Conservation (phyloP, 1,140 invertebrate species). For the Holcopasites calliopsidis region DNA sequence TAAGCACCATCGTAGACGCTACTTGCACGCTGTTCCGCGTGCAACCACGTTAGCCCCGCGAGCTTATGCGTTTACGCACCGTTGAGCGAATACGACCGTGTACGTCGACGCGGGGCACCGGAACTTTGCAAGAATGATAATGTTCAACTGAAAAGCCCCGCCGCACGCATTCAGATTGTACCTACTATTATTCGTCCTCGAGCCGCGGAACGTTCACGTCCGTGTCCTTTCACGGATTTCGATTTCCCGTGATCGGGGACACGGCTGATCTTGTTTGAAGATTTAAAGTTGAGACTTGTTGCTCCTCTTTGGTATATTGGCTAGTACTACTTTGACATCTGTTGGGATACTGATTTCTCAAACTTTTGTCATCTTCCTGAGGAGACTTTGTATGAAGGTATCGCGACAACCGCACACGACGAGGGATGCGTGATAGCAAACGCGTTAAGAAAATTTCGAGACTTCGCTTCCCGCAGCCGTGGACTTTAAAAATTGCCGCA, state of each 20-base stretch:
- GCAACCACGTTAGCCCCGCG: background rate
- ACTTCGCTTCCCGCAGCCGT: too few relatives aligned
- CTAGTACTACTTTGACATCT: too few relatives aligned
- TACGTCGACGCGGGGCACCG: background rate
- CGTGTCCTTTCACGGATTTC: background rate
- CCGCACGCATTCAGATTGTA: background rate
- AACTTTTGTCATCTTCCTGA: too few relatives aligned
- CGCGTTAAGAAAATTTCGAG: too few relatives aligned
- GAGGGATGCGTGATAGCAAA: too few relatives aligned
- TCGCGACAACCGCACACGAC: too few relatives aligned
- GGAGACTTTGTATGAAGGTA: too few relatives aligned
- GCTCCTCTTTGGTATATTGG: background rate
- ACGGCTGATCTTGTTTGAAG: background rate
- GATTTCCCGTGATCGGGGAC: background rate
- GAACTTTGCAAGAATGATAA: slow-evolving; percentile 14
- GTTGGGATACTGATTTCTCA: too few relatives aligned
- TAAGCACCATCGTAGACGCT: slow-evolving; percentile 38
- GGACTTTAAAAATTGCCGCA: background rate
- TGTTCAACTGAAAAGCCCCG: background rate
- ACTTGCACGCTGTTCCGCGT: slow-evolving; percentile 13
- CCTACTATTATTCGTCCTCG: background rate
- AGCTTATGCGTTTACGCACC: slow-evolving; percentile 28
- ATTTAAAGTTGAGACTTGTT: background rate
- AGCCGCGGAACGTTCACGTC: too few relatives aligned
- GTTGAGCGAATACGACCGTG: slow-evolving; percentile 2